These are phyloP conservation scores for Orycteropus afer DNA, from an alignment of 2,113 vertebrate genomes.

Conservation along the genomic window DNA sequence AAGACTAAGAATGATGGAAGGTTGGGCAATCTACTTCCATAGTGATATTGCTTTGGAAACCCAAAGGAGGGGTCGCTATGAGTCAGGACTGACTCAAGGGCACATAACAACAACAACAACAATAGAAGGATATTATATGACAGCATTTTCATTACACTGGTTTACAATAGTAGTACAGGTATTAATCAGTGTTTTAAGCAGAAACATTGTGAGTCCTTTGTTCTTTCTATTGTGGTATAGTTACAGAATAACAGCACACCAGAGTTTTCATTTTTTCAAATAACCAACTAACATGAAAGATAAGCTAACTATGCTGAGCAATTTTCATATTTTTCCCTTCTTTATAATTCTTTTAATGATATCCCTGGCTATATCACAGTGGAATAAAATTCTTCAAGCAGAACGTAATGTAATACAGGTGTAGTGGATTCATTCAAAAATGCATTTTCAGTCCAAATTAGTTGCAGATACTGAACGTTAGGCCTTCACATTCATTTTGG, in stretches of 20 bases:
- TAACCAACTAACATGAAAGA: conserved; percentile 18
- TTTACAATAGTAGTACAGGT: not conserved
- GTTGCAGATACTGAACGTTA: conserved; percentile 9
- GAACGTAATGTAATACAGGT: conserved; percentile 37
- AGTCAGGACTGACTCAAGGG: too few relatives aligned
- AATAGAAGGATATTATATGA: not conserved
- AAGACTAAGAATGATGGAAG: not conserved
- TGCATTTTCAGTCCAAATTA: conserved; percentile 25
- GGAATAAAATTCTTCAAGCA: conserved; percentile 43
- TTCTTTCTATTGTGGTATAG: not conserved
- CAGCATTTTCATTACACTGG: not conserved
- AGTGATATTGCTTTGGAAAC: too few relatives aligned
- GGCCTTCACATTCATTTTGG: not conserved
- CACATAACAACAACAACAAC: too few relatives aligned
- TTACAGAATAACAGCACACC: not conserved
- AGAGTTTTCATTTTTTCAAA: conserved; percentile 43
- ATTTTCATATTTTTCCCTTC: not conserved
- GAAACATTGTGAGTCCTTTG: not conserved
- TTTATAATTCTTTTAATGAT: conserved; percentile 37
- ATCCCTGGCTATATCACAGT: not conserved
- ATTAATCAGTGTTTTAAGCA: not conserved
- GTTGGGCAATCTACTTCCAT: too few relatives aligned
- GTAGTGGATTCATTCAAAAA: conserved; percentile 21
- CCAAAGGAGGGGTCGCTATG: too few relatives aligned
- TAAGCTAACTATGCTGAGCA: conserved; percentile 23